Evolutionary conservation across 1,140 invertebrate genomes (phyloP).

Genomic region (Nasonia giraulti): DNA sequence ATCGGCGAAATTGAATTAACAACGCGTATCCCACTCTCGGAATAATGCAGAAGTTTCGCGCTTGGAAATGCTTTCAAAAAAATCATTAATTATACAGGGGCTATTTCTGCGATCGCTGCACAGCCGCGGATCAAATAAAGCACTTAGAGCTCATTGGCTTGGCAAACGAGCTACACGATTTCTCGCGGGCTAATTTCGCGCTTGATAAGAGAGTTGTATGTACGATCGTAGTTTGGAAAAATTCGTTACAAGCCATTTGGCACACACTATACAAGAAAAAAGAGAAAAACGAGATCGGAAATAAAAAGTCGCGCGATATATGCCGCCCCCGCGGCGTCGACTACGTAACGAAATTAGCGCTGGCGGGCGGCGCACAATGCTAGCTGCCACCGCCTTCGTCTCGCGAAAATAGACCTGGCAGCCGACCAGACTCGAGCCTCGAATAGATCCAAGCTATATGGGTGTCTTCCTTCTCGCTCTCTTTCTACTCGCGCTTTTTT

Average conservation of each 20-base stretch:
- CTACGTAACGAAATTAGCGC: constrained; percentile 69
- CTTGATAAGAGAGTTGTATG: no score
- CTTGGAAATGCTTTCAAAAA: neutral
- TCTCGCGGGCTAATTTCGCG: no score
- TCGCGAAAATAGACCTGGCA: constrained; percentile 72
- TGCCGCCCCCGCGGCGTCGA: constrained; percentile 41
- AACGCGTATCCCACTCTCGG: no score
- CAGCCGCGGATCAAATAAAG: no score
- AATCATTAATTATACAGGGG: no score
- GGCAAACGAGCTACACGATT: no score
- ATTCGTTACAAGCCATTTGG: no score
- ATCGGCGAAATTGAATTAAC: neutral
- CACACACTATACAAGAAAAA: no score
- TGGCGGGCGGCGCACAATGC: constrained; percentile 60
- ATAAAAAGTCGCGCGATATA: constrained; percentile 37
- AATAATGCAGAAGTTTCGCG: neutral
- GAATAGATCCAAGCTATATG: constrained; percentile 72
- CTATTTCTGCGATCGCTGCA: neutral
- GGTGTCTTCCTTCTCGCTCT: constrained; percentile 56
- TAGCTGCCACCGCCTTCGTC: constrained; percentile 68
- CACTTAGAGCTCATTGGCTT: no score
- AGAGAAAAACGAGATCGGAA: no score
- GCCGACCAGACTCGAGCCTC: constrained; percentile 64
- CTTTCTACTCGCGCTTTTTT: constrained; percentile 28
- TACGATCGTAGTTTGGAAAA: no score